Base-by-base conservation (phyloP, 2,797 vertebrate species). In the Tenualosa ilisha region DNA sequence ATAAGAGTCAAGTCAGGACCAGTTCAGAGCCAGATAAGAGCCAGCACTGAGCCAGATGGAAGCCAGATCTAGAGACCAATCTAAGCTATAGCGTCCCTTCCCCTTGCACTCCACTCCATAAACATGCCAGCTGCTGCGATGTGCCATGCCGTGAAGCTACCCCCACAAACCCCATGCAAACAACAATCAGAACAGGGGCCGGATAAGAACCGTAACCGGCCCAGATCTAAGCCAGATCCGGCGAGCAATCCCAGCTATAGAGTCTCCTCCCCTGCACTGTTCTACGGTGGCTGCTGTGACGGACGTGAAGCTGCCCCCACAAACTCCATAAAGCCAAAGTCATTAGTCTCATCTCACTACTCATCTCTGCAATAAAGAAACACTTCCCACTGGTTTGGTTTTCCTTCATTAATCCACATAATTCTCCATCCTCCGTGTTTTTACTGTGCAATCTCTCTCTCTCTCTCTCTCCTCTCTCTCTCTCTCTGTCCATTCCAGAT, bases 381-480 rank as follows among this genome's bases (percentile, higher is more conserved):
- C 40, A 22, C 20, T 79, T 79, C 37, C 43, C 7, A 79, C 40
- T 22, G 37, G 6, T 79, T 79, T 79, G 72, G 72, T 22, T 79
- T 79, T 22, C 37, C 40, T 17, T 43, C 72, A 79, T 79, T 79
- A 79, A 79, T 79, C 20, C 40, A 43, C 17, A 79, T 79, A 43
- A 79, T 46, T 79, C 20, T 20, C 17, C 17, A 5, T 20, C 50
- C 50, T 31, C n/a, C 6, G 15, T 40, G 40, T 7, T 79, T 79
- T 79, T 79, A 79, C 72, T 40, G 40, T 17, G 5, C 40, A 22
- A 8, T 7, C 72, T 1, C 72, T 43, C 4, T 17, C 68, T 13
- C 65, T 37, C 65, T 72, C 31, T 72, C 65, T n/a, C 65, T 72
- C 61, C 61, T 63, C 61, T 63, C 61, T 63, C 61, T 26, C 61